Percentiles rank a stretch among this genome's conserved stretches.
phyloP scores from a whole-genome alignment of 2,888 invertebrate genomes.

The Spodoptera picta region DNA sequence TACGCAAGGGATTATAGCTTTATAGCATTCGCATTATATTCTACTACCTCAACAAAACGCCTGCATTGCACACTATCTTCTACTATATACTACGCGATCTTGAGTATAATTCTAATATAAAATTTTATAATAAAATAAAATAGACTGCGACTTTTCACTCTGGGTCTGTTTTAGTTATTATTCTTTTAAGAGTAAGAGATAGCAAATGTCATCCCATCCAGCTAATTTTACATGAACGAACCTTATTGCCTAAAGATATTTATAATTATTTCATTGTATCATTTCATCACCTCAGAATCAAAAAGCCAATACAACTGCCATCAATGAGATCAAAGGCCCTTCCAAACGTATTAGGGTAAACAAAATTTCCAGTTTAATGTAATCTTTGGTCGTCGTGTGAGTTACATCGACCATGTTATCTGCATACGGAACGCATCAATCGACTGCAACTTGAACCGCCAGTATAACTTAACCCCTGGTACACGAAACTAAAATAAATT shows the following conservation, averaged over 20 bases:
- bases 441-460: constrained; percentile 30
- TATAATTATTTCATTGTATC: no score
- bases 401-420: constrained; percentile 23
- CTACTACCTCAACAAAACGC: neutral
- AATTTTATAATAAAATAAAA: no score
- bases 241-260: no score
- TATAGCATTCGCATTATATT: neutral
- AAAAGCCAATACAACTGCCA: neutral
- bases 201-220: no score
- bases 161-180: no score
- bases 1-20: constrained; percentile 4
- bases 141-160: no score
- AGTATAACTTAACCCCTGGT: constrained; percentile 1
- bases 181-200: no score
- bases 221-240: no score
- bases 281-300: neutral
- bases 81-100: no score
- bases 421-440: constrained; percentile 47
- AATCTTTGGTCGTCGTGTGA: constrained; percentile 30
- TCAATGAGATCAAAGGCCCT: constrained; percentile 10
- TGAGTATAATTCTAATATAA: no score
- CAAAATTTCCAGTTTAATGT: constrained; percentile 9
- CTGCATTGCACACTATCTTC: no score
- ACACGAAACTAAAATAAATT: neutral
- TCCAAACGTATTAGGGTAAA: constrained; percentile 2